Percentiles rank a stretch among this genome's conserved stretches.
phyloP scores from a whole-genome alignment of 2,797 vertebrate species.

The Sphenopsis melanotis region DNA sequence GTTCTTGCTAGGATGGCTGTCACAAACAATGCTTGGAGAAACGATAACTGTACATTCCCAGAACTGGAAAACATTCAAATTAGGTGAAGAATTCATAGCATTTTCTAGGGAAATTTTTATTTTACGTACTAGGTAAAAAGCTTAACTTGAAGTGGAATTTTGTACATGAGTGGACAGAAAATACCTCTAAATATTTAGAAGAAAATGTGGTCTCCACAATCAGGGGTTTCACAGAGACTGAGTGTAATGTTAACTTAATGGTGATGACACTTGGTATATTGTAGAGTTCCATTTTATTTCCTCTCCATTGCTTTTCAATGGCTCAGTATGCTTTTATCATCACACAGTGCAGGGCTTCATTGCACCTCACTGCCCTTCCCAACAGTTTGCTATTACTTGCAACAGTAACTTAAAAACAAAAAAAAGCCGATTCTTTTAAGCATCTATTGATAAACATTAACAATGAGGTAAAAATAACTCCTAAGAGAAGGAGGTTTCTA shows the following conservation, averaged over 20 bases:
- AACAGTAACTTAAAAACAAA: background rate
- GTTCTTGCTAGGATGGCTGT: background rate
- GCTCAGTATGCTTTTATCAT: background rate
- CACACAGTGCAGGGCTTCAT: background rate
- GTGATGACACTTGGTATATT: background rate
- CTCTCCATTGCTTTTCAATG: background rate
- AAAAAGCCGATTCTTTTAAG: background rate
- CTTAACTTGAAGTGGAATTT: background rate
- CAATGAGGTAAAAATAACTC: background rate
- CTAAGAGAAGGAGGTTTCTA: background rate
- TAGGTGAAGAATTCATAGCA: background rate
- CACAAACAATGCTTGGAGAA: background rate
- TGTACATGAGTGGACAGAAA: background rate
- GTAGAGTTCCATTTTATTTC: background rate
- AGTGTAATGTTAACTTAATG: background rate
- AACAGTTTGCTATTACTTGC: background rate
- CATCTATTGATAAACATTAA: background rate
- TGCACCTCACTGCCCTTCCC: background rate
- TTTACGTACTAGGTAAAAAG: background rate
- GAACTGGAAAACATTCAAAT: background rate
- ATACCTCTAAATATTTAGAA: background rate
- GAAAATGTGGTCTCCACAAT: background rate
- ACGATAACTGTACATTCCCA: background rate
- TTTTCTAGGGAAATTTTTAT: background rate
- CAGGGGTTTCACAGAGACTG: background rate